Conservation (phyloP, 2,888 invertebrate species). For the Autographa gamma region DNA sequence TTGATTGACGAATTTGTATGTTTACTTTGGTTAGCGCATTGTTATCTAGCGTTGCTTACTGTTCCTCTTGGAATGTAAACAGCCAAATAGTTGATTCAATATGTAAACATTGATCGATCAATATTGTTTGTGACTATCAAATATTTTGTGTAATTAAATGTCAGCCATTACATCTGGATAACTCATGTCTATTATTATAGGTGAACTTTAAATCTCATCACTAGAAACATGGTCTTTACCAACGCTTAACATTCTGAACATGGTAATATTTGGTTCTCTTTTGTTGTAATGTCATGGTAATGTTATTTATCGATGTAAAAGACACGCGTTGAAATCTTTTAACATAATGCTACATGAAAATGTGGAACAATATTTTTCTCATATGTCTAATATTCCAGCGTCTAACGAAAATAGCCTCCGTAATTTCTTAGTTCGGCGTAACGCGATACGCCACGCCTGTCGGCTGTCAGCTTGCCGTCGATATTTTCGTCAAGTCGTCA, state of each 20-base stretch:
- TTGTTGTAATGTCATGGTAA: constrained; percentile 10
- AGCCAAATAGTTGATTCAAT: constrained; percentile 68
- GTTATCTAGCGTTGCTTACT: constrained; percentile 72
- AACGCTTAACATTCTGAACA: constrained; percentile 31
- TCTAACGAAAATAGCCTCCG: constrained; percentile 72
- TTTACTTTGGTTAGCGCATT: constrained; percentile 76
- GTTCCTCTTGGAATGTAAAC: constrained; percentile 76
- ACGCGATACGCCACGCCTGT: constrained; percentile 79
- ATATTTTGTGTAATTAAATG: constrained; percentile 66
- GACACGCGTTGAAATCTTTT: constrained; percentile 19
- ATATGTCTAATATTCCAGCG: constrained; percentile 64
- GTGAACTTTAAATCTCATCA: constrained; percentile 62
- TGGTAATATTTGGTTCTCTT: constrained; percentile 25
- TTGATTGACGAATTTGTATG: constrained; percentile 77
- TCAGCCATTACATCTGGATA: constrained; percentile 59
- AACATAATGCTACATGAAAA: constrained; percentile 34
- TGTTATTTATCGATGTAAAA: constrained; percentile 26
- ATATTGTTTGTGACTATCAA: constrained; percentile 67
- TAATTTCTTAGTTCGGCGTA: constrained; percentile 78
- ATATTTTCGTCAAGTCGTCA: constrained; percentile 83
- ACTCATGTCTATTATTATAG: constrained; percentile 49
- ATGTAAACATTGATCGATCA: constrained; percentile 72
- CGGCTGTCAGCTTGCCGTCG: constrained; percentile 77
- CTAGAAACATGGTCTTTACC: constrained; percentile 42
- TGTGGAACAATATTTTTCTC: constrained; percentile 53